Evolutionary conservation across 2,797 vertebrate genomes (phyloP).

Genomic region (Schizopygopsis malacanthus): DNA sequence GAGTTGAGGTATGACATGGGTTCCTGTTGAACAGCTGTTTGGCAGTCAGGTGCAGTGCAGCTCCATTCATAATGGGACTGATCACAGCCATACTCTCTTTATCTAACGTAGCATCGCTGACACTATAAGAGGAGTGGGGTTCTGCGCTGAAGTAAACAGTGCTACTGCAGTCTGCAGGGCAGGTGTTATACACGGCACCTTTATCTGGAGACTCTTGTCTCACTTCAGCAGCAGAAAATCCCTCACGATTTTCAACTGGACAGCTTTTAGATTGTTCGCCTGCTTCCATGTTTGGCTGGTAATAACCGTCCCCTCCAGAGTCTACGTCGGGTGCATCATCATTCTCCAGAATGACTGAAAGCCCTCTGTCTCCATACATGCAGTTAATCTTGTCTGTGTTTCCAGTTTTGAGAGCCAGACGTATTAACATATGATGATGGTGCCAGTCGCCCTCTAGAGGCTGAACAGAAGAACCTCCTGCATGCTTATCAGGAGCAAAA

Average conservation of each 20-base stretch:
- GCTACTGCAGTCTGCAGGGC: slow-evolving; percentile 70
- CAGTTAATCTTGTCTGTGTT: slow-evolving; percentile 76
- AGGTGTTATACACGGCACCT: slow-evolving; percentile 69
- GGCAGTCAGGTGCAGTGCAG: slow-evolving; percentile 65
- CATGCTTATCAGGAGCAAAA: slow-evolving; percentile 59
- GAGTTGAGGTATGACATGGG: slow-evolving; percentile 84
- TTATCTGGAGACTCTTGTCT: slow-evolving; percentile 56
- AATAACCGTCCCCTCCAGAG: slow-evolving; percentile 65
- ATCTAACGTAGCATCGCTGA: slow-evolving; percentile 48
- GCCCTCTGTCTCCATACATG: slow-evolving; percentile 75
- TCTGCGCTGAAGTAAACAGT: slow-evolving; percentile 83
- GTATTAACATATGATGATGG: slow-evolving; percentile 87
- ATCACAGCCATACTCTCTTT: slow-evolving; percentile 43
- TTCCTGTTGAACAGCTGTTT: slow-evolving; percentile 72
- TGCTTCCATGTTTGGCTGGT: slow-evolving; percentile 61
- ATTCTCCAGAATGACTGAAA: slow-evolving; percentile 76
- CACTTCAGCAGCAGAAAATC: slow-evolving; percentile 65
- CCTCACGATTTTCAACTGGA: slow-evolving; percentile 60
- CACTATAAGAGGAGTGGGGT: slow-evolving; percentile 65
- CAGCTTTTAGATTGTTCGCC: slow-evolving; percentile 6
- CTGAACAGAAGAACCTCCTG: slow-evolving; percentile 72
- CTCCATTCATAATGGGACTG: slow-evolving; percentile 64
- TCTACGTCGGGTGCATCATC: slow-evolving; percentile 61
- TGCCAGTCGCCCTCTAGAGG: slow-evolving; percentile 73
- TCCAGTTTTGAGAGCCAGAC: slow-evolving; percentile 87